A percentile compares a stretch with the other conserved stretches of the same genome.
phyloP scores from a whole-genome alignment of 2,888 invertebrate genomes.

The Heteromyza rotundicornis region DNA sequence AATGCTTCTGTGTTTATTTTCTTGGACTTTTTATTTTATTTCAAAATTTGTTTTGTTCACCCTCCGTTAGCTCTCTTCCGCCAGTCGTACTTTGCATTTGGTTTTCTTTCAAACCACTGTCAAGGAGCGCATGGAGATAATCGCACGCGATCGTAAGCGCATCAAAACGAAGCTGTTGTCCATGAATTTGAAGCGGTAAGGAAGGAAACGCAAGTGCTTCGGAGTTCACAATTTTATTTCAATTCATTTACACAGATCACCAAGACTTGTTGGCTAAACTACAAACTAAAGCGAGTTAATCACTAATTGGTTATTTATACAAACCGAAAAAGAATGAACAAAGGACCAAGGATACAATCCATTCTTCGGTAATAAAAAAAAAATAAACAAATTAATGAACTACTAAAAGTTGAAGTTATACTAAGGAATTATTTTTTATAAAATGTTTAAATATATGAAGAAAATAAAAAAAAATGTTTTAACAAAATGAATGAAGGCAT shows the following conservation, averaged over 20 bases:
- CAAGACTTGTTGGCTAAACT: constrained; percentile 24
- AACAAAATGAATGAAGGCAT: not conserved
- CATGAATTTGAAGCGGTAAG: constrained; percentile 40
- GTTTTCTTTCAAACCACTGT: constrained; percentile 50
- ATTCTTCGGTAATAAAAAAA: not conserved
- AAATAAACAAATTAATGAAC: constrained; percentile 7
- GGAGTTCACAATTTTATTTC: constrained; percentile 8
- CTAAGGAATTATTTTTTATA: constrained; percentile 4
- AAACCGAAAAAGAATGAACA: constrained; percentile 16
- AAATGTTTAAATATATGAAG: not conserved
- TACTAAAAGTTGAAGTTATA: constrained; percentile 5
- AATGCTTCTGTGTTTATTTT: not conserved
- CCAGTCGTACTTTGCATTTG: constrained; percentile 50
- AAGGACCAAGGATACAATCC: too few relatives aligned
- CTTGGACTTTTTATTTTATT: not conserved
- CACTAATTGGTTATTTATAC: constrained; percentile 8
- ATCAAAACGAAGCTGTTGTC: constrained; percentile 46
- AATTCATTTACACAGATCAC: constrained; percentile 25
- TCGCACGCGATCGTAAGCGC: constrained; percentile 53
- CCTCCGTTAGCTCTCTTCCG: constrained; percentile 57
- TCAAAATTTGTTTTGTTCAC: not conserved
- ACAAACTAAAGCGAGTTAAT: constrained; percentile 16
- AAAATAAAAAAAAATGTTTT: constrained; percentile 1
- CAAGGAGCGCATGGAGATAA: constrained; percentile 59
- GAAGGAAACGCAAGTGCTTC: not conserved